Conservation (phyloP, 2,888 invertebrate species). For the Mesodorylaimus sp. region DNA sequence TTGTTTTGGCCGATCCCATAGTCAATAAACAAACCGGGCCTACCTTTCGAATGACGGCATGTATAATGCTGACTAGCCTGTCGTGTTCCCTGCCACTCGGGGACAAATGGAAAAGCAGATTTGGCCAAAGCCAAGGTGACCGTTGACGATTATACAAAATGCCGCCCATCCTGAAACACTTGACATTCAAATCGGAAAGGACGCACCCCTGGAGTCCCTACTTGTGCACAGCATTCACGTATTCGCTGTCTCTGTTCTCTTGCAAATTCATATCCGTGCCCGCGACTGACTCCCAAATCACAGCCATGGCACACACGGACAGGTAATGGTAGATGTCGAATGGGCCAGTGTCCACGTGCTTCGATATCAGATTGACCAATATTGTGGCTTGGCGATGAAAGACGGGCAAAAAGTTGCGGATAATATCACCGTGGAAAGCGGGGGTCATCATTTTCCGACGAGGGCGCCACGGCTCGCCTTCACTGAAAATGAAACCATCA, state of each 20-base stretch:
- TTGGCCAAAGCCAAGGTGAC: constrained; percentile 32
- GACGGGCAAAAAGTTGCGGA: constrained; percentile 36
- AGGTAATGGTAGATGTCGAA: constrained; percentile 34
- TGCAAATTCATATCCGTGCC: constrained; percentile 56
- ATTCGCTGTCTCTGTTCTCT: constrained; percentile 46
- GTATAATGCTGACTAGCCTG: constrained; percentile 42
- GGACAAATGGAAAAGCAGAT: constrained; percentile 28
- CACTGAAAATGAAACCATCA: too few relatives aligned
- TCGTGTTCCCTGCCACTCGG: constrained; percentile 41
- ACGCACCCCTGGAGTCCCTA: constrained; percentile 32
- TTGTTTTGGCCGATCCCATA: too few relatives aligned
- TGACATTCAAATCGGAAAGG: constrained; percentile 22
- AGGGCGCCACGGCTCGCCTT: constrained; percentile 34
- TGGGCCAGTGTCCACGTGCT: too few relatives aligned
- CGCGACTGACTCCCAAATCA: constrained; percentile 59
- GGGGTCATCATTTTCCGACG: constrained; percentile 38
- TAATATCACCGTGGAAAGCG: constrained; percentile 39
- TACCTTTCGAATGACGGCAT: too few relatives aligned
- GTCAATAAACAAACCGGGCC: too few relatives aligned
- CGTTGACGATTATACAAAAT: too few relatives aligned
- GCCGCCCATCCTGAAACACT: too few relatives aligned
- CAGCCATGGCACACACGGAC: constrained; percentile 39
- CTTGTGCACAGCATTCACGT: constrained; percentile 52
- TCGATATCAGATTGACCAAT: constrained; percentile 26
- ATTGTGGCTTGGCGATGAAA: constrained; percentile 36